Percentiles rank a stretch among this genome's conserved stretches.
These are phyloP conservation scores for Tetragonula clypearis DNA, from an alignment of 1,140 invertebrate genomes.

Conservation along the genomic window DNA sequence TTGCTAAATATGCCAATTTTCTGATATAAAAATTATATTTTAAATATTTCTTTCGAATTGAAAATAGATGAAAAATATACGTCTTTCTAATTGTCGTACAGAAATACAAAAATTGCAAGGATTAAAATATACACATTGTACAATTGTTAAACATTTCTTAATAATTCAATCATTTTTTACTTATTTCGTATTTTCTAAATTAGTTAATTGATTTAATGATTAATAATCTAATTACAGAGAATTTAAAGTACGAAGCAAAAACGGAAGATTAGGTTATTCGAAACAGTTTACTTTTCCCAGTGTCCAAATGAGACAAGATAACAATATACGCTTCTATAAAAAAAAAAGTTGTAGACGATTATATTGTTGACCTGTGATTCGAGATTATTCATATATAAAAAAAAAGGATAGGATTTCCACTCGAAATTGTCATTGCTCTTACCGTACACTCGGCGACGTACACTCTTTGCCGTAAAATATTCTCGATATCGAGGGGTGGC, in stretches of 20 bases:
- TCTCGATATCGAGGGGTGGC: not conserved
- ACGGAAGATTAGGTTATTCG: too few relatives aligned
- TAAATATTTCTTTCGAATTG: not conserved
- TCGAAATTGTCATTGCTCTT: not conserved
- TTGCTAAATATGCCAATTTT: not conserved
- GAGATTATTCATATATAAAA: not conserved
- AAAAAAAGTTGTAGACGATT: not conserved
- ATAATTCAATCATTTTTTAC: too few relatives aligned
- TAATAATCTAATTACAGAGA: not conserved
- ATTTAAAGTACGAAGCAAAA: not conserved
- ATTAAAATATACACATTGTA: too few relatives aligned
- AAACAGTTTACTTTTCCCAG: not conserved
- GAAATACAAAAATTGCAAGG: not conserved
- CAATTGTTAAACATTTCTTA: too few relatives aligned
- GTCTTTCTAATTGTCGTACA: not conserved
- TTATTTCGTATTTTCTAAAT: too few relatives aligned
- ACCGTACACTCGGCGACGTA: slow-evolving; percentile 1
- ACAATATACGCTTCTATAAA: not conserved
- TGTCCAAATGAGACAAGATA: not conserved
- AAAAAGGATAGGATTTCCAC: not conserved
- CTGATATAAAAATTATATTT: not conserved
- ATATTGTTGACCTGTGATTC: not conserved
- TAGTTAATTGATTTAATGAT: too few relatives aligned
- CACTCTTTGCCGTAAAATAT: slow-evolving; percentile 11
- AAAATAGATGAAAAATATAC: too few relatives aligned